Percentiles rank a stretch among this genome's conserved stretches.
Conservation (phyloP, 2,797 vertebrate species). For the Acrossocheilus wenchowensis region DNA sequence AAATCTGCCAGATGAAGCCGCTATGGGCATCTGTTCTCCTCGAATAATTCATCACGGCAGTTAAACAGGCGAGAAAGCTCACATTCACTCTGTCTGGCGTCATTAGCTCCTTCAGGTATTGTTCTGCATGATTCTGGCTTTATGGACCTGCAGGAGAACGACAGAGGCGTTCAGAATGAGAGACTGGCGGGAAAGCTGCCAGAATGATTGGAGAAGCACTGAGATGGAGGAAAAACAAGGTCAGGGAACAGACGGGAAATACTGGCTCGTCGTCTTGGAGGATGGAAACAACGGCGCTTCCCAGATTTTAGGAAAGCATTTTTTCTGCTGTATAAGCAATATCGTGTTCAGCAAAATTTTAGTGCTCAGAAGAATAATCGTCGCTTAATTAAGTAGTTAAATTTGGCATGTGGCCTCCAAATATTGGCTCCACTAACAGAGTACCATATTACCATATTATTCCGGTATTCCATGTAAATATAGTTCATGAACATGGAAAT, state of each 20-base stretch:
- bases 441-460: not conserved
- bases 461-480: not conserved
- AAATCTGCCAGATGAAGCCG: not conserved
- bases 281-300: not conserved
- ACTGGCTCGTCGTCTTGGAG: not conserved
- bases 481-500: not conserved
- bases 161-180: not conserved
- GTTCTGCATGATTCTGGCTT: not conserved
- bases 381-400: not conserved
- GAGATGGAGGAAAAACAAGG: not conserved
- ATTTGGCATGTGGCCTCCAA: not conserved
- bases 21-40: not conserved
- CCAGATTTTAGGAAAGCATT: not conserved
- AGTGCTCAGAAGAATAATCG: not conserved
- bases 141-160: not conserved
- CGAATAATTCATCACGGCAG: not conserved
- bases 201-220: not conserved
- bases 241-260: constrained; percentile 1
- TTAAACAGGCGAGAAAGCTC: not conserved
- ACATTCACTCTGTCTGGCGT: not conserved
- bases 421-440: not conserved
- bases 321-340: not conserved
- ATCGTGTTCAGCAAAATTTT: too few relatives aligned
- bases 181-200: not conserved
- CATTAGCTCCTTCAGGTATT: not conserved